These are phyloP conservation scores for Xenopus petersii DNA, from an alignment of 2,797 vertebrate species.

Conservation along the genomic window DNA sequence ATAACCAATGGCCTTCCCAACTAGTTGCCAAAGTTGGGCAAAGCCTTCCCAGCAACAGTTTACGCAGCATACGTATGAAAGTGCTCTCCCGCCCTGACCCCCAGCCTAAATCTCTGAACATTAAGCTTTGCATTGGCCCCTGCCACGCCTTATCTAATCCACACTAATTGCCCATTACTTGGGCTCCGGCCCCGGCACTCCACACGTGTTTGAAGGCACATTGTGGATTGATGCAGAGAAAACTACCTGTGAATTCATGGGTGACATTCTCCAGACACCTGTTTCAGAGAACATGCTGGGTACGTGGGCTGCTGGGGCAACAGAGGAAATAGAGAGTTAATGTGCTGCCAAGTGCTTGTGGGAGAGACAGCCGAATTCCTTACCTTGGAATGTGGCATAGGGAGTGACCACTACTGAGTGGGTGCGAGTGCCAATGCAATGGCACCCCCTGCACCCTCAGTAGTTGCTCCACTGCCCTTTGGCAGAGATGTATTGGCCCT, in stretches of 20 bases:
- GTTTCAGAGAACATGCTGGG: conserved; percentile 77
- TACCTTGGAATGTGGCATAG: too few species aligned
- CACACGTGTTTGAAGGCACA: conserved; percentile 73
- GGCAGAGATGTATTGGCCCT: too few species aligned
- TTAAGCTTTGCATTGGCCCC: conserved; percentile 7
- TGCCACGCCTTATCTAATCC: conserved; percentile 39
- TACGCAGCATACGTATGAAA: conserved; percentile 13
- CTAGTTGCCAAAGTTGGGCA: too few species aligned
- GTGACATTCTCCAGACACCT: conserved; percentile 74
- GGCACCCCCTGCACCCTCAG: too few species aligned
- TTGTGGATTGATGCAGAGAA: conserved; percentile 72
- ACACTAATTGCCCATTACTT: conserved; percentile 44
- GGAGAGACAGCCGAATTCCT: too few species aligned
- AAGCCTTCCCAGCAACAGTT: background rate
- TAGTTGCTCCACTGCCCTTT: too few species aligned
- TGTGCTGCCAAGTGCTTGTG: background rate
- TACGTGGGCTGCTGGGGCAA: conserved; percentile 42
- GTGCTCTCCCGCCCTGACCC: background rate
- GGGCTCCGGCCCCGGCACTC: conserved; percentile 32
- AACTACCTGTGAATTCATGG: conserved; percentile 71
- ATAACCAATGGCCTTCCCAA: too few species aligned
- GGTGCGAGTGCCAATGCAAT: too few species aligned
- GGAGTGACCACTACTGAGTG: too few species aligned
- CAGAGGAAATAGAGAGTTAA: accelerated
- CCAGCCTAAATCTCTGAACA: conserved; percentile 17